Evolutionary conservation across 2,888 invertebrate species (phyloP).

Genomic region (Plebejus argus): DNA sequence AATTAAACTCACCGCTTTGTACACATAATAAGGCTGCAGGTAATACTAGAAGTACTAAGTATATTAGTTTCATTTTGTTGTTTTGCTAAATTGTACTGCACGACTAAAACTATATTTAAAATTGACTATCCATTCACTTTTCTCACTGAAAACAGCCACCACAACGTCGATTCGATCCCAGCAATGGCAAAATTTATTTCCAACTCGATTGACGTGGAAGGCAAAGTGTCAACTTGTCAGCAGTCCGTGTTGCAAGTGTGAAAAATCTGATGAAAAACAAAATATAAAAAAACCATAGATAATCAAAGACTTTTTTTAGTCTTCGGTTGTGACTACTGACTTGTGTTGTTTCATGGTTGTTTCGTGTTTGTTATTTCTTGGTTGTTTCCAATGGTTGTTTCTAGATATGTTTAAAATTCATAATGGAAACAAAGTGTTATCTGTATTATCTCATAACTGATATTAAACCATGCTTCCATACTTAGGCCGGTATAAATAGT

Average conservation of each 20-base stretch:
- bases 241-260: slow-evolving; percentile 50
- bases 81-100: slow-evolving; percentile 50
- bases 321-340: too few species aligned
- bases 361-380: too few species aligned
- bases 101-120: slow-evolving; percentile 52
- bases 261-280: neutral
- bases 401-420: too few species aligned
- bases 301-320: neutral
- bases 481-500: too few species aligned
- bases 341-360: too few species aligned
- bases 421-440: too few species aligned
- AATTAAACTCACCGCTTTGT: slow-evolving; percentile 84
- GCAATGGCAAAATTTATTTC: slow-evolving; percentile 63
- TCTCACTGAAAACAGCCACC: slow-evolving; percentile 59
- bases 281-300: neutral
- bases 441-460: too few species aligned
- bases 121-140: slow-evolving; percentile 71
- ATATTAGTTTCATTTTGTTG: slow-evolving; percentile 84
- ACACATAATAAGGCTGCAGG: slow-evolving; percentile 87
- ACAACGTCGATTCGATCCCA: slow-evolving; percentile 51
- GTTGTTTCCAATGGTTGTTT: too few species aligned
- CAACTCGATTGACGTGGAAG: slow-evolving; percentile 82
- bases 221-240: slow-evolving; percentile 63
- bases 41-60: slow-evolving; percentile 83
- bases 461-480: too few species aligned